A percentile compares a stretch with the other conserved stretches of the same genome.
phyloP scores from a whole-genome alignment of 2,797 vertebrate species.

The Ctenopoma kingsleyae region DNA sequence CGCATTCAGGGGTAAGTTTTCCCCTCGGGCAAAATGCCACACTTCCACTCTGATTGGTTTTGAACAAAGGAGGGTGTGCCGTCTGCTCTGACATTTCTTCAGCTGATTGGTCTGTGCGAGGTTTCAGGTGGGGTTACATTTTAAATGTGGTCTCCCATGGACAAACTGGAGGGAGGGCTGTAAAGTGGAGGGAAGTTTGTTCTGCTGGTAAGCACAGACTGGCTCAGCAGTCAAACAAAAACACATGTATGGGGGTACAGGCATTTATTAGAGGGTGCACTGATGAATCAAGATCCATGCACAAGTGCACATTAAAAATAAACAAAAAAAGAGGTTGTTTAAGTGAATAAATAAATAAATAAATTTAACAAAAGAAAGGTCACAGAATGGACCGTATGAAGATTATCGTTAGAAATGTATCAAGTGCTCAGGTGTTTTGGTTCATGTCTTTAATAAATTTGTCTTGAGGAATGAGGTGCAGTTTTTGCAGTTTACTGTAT shows the following conservation, averaged over 20 bases:
- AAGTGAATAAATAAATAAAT: background rate
- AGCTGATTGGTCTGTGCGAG: constrained; percentile 72
- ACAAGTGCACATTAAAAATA: background rate
- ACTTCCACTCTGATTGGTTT: constrained; percentile 82
- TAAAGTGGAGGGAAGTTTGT: constrained; percentile 84
- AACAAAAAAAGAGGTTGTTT: background rate
- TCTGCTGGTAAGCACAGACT: constrained; percentile 48
- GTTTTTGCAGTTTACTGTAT: background rate
- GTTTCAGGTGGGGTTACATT: constrained; percentile 82
- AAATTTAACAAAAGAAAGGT: background rate
- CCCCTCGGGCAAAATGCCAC: constrained; percentile 82
- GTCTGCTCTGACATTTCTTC: constrained; percentile 66
- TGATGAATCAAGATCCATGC: background rate
- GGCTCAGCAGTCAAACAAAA: constrained; percentile 12
- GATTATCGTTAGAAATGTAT: background rate
- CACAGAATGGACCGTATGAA: background rate
- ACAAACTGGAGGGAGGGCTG: constrained; percentile 79
- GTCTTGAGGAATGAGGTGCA: background rate
- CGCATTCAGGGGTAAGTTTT: constrained; percentile 79
- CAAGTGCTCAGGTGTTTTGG: background rate
- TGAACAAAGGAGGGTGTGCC: constrained; percentile 80
- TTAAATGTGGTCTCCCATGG: constrained; percentile 77
- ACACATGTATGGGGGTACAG: background rate
- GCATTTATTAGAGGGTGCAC: background rate
- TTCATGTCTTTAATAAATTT: background rate